Evolutionary conservation across 2,797 vertebrate species (phyloP), one percentile per base, ranked within the genome.

Genomic region (Notolepis coatsorum): DNA sequence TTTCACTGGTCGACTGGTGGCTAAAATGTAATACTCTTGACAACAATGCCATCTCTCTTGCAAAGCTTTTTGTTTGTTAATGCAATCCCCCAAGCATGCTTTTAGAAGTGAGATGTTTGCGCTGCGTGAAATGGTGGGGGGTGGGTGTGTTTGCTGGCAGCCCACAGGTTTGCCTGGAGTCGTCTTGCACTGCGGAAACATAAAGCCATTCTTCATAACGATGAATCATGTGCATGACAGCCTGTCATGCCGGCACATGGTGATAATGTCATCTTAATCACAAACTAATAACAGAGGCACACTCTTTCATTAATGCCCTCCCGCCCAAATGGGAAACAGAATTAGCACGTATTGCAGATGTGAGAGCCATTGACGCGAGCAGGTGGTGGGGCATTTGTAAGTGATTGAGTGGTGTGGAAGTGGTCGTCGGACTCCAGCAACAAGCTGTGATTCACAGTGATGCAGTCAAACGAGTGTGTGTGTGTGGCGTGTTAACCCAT

Each of bases 21-120:
- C 85, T 91, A 77, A 77, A 75, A 76, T 73, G 27, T 87, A 90
- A 90, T 77, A 68, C 87, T 85, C n/a, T n/a, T 41, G 68, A 84
- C 75, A 91, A 90, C 84, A 89, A 71, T 59, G 45, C 65, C 74
- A 75, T 82, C 73, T 64, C 20, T 74, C 57, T 48, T 65, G 68
- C 50, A 66, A 51, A 63, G 31, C 69, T 71, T 68, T 62, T 59
- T 82, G 55, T 87, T 84, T 89, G 75, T 77, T 59, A 69, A 69
- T 66, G 42, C 31, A 72, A 85, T 81, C 73, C 79, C 35, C 23
- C 15, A 60, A 72, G 68, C 43, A 71, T 69, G 63, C 41, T 68
- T 24, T 62, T 63, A 48, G 37, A 50, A 52, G 66, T 46, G 48
- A 77, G 51, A 5, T 55, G 73, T 70, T 72, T 76, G 65, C 61